Conservation (phyloP, 2,797 vertebrate genomes). For the Otolemur crassicaudatus region DNA sequence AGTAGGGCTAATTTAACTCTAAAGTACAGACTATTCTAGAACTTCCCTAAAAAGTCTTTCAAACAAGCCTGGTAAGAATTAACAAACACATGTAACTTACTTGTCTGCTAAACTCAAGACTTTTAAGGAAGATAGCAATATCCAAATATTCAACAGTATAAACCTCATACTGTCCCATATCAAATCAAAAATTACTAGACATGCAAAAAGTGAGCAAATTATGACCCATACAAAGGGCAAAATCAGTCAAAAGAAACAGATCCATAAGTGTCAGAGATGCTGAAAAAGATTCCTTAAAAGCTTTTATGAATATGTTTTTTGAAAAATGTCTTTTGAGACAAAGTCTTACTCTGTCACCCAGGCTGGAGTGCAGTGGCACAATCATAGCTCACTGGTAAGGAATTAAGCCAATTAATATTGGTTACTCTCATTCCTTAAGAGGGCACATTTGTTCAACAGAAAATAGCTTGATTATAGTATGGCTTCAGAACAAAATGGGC, state of each 20-base stretch:
- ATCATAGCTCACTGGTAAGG: background rate
- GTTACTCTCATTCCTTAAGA: background rate
- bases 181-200: background rate
- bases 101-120: background rate
- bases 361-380: background rate
- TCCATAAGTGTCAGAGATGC: background rate
- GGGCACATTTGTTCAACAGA: background rate
- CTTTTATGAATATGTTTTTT: background rate
- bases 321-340: background rate
- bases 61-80: background rate
- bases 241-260: background rate
- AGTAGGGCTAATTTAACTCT: background rate
- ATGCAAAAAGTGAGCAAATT: constrained; percentile 4
- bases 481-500: background rate
- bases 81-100: background rate
- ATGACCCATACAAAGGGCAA: background rate
- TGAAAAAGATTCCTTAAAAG: background rate
- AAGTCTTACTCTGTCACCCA: background rate
- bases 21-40: background rate
- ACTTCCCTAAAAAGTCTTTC: background rate
- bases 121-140: background rate
- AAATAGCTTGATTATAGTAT: background rate
- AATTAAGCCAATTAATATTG: background rate
- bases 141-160: background rate
- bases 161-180: background rate